Conservation (phyloP, 2,113 vertebrate genomes). For the Cyanoramphus novaezelandiae region DNA sequence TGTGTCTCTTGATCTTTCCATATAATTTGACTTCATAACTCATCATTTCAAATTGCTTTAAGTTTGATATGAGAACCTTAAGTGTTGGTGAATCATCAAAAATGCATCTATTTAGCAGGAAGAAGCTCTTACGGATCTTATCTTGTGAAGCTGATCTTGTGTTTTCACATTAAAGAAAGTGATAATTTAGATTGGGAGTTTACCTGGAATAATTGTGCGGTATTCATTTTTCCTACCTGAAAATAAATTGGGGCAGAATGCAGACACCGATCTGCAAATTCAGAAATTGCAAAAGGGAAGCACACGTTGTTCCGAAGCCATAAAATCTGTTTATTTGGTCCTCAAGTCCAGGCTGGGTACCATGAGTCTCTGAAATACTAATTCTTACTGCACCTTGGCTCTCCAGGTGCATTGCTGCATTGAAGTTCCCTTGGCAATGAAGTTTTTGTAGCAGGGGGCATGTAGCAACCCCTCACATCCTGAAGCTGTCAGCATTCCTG, state of each 20-base stretch:
- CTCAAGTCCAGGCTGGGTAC: neutral
- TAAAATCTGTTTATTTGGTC: neutral
- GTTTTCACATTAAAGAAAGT: neutral
- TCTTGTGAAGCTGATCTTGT: neutral
- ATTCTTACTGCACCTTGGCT: neutral
- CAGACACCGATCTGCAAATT: neutral
- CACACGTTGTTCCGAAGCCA: neutral
- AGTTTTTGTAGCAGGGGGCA: neutral
- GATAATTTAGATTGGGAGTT: neutral
- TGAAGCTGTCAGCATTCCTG: neutral
- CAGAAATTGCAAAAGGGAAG: neutral
- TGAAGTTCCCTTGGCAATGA: neutral
- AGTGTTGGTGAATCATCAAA: neutral
- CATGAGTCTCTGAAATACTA: neutral
- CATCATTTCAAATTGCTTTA: neutral
- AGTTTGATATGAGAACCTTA: neutral
- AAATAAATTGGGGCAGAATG: neutral
- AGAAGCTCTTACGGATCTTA: neutral
- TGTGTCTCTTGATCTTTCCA: neutral
- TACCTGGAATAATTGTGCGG: neutral
- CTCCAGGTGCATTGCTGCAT: neutral
- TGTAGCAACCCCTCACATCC: neutral
- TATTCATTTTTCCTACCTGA: neutral
- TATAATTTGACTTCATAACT: neutral
- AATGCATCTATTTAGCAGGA: neutral